These are phyloP conservation scores for Drosophila hamatofila DNA, from an alignment of 2,888 invertebrate genomes.

Conservation along the genomic window DNA sequence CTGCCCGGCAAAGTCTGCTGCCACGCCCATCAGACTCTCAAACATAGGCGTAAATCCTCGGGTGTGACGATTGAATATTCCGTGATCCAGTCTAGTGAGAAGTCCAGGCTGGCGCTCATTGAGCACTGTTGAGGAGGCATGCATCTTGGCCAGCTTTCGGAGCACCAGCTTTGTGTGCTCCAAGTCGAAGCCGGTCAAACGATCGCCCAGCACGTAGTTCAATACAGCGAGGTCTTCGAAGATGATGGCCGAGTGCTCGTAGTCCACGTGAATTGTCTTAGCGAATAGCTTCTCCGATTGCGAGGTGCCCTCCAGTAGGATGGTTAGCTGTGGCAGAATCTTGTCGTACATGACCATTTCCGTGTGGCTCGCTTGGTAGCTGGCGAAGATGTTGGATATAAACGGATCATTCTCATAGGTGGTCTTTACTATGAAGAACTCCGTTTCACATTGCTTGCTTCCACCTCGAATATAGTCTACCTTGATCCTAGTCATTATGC, in stretches of 20 bases:
- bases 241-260: conserved; percentile 72
- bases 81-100: conserved; percentile 73
- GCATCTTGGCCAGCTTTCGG: conserved; percentile 85
- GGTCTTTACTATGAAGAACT: conserved; percentile 73
- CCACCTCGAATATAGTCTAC: conserved; percentile 44
- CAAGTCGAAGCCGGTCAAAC: conserved; percentile 83
- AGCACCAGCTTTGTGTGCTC: conserved; percentile 83
- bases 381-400: conserved; percentile 52
- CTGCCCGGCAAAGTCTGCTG: conserved; percentile 69
- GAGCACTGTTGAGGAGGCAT: conserved; percentile 85
- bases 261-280: conserved; percentile 74
- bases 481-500: conserved; percentile 72
- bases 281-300: conserved; percentile 74
- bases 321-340: conserved; percentile 70
- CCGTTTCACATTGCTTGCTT: conserved; percentile 34
- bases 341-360: conserved; percentile 82
- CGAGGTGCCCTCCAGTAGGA: conserved; percentile 51
- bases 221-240: conserved; percentile 73
- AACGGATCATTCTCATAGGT: conserved; percentile 72
- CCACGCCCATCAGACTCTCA: conserved; percentile 66
- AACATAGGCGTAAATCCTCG: conserved; percentile 70
- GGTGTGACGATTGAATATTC: conserved; percentile 82
- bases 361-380: conserved; percentile 69
- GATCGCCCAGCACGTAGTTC: conserved; percentile 71
- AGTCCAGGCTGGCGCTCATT: conserved; percentile 81